Conservation (phyloP, 2,113 vertebrate genomes). For the Nycticryphes semicollaris region DNA sequence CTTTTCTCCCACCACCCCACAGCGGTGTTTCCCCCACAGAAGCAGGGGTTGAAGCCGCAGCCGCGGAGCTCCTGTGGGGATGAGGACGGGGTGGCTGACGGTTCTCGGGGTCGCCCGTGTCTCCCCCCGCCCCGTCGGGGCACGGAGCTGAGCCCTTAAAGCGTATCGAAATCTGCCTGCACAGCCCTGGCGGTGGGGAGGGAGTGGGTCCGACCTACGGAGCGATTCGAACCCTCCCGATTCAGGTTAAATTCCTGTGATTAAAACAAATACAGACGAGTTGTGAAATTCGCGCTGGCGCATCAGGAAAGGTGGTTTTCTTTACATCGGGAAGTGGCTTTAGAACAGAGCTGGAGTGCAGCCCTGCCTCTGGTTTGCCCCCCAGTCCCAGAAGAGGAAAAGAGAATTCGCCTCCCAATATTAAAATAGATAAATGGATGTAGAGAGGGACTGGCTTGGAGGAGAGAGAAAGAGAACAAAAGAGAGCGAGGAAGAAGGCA, state of each 20-base stretch:
- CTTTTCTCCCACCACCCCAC: too few species aligned
- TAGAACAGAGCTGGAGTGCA: background rate
- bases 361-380: background rate
- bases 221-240: background rate
- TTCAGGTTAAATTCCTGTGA: background rate
- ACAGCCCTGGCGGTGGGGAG: background rate
- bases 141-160: background rate
- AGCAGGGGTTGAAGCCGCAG: background rate
- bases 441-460: too few species aligned
- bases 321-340: background rate
- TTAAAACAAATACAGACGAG: rapidly evolving
- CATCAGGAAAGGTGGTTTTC: background rate
- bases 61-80: too few species aligned
- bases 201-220: background rate
- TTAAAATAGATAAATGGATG: background rate
- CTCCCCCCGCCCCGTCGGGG: too few species aligned
- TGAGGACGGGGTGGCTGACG: background rate
- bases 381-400: background rate
- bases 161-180: background rate
- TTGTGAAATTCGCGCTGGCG: background rate
- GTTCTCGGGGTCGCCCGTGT: background rate
- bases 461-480: background rate
- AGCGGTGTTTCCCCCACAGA: background rate
- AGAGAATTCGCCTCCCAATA: background rate
- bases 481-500: background rate